Percentiles rank a stretch among this genome's conserved stretches.
phyloP scores from a whole-genome alignment of 2,113 vertebrate species.

The Atractosteus spatula region DNA sequence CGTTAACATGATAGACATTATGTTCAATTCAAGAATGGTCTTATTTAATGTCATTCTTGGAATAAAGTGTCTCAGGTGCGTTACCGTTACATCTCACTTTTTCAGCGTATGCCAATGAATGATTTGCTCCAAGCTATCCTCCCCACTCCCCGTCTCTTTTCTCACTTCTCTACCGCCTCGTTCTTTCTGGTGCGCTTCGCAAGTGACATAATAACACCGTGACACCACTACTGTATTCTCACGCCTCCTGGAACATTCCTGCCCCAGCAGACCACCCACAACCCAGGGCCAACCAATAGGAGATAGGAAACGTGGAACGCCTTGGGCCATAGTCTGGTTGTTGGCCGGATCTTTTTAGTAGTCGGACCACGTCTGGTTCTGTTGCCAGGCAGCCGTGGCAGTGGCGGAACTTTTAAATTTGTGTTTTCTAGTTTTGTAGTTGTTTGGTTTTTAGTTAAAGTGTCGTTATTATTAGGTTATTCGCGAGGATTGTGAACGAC shows the following conservation, averaged over 20 bases:
- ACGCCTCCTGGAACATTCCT: constrained; percentile 26
- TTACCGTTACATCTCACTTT: not conserved
- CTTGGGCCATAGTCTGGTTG: too few relatives aligned
- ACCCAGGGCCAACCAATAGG: constrained; percentile 3
- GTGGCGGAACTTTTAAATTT: too few relatives aligned
- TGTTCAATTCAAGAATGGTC: not conserved
- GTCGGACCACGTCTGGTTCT: too few relatives aligned
- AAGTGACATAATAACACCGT: not conserved
- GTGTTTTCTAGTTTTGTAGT: too few relatives aligned
- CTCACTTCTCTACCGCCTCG: not conserved
- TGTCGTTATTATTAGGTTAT: too few relatives aligned
- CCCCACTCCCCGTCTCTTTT: not conserved
- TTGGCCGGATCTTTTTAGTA: too few relatives aligned
- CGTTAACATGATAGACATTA: constrained; percentile 10
- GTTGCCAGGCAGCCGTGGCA: too few relatives aligned
- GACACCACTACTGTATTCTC: constrained; percentile 7
- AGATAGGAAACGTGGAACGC: not conserved
- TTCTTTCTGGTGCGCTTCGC: constrained; percentile 11
- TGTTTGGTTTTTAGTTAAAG: too few relatives aligned
- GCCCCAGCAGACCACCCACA: constrained; percentile 10
- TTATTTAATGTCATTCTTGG: not conserved
- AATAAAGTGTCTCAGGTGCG: not conserved
- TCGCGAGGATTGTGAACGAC: too few relatives aligned
- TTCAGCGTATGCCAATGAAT: not conserved
- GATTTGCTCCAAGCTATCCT: not conserved